These are phyloP conservation scores for Deilephila elpenor DNA, from an alignment of 2,888 invertebrate species.

Conservation along the genomic window DNA sequence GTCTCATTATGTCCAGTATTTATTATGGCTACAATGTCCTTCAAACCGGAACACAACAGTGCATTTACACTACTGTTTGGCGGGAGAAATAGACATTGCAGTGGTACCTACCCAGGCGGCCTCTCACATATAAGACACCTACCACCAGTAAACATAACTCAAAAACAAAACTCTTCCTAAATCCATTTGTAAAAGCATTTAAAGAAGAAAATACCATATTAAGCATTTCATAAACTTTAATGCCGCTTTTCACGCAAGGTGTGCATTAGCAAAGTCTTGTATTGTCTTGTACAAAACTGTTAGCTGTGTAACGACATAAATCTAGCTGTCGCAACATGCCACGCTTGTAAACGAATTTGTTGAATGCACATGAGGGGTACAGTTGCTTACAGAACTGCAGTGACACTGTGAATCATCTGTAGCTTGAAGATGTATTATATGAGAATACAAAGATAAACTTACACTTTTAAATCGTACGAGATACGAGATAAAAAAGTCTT, in stretches of 20 bases:
- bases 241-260: background rate
- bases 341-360: background rate
- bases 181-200: background rate
- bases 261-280: constrained; percentile 4
- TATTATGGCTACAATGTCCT: too few species aligned
- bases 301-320: background rate
- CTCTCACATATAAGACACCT: too few species aligned
- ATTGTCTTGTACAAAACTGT: background rate
- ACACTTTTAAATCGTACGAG: too few species aligned
- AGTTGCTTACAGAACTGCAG: background rate
- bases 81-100: too few species aligned
- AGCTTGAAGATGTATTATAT: background rate
- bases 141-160: too few species aligned
- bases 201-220: background rate
- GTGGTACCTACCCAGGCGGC: too few species aligned
- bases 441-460: too few species aligned
- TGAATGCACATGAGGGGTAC: constrained; percentile 3
- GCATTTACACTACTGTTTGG: too few species aligned
- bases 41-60: too few species aligned
- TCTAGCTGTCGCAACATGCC: constrained; percentile 6
- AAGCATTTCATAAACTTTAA: constrained; percentile 3
- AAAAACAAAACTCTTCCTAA: too few species aligned
- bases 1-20: too few species aligned
- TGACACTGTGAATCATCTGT: background rate
- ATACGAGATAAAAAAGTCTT: too few species aligned